phyloP scores from a whole-genome alignment of 2,797 vertebrate genomes.

The Sebastes paucispinis region DNA sequence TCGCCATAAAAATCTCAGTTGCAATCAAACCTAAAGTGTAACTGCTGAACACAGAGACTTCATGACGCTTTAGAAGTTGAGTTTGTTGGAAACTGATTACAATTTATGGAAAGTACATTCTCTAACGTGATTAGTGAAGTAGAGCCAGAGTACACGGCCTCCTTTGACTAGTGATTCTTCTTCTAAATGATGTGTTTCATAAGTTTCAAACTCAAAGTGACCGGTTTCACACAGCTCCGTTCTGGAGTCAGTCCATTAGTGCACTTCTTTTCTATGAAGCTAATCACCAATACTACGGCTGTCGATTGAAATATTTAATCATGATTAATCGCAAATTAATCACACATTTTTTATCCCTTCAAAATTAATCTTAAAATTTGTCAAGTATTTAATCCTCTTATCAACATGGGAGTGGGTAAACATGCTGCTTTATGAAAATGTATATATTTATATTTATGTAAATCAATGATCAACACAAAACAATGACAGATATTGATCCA shows the following conservation, averaged over 20 bases:
- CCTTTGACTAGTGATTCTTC: not conserved
- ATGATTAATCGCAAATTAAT: too few species aligned
- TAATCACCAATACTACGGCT: too few species aligned
- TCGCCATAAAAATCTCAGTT: not conserved
- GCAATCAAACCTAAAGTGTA: conserved; percentile 25
- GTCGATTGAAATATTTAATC: too few species aligned
- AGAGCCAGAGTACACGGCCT: not conserved
- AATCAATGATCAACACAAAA: too few species aligned
- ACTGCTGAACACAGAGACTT: conserved; percentile 4
- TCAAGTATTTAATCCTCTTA: too few species aligned
- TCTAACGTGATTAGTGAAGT: conserved; percentile 1
- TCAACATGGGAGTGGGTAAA: too few species aligned
- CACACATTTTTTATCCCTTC: too few species aligned
- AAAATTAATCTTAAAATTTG: too few species aligned
- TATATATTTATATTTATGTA: too few species aligned
- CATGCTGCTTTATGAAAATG: too few species aligned
- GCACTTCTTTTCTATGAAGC: not conserved
- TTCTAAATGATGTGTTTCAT: conserved; percentile 2
- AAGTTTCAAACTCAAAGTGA: conserved; percentile 5
- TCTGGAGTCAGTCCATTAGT: not conserved
- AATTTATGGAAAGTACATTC: conserved; percentile 21
- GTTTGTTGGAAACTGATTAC: conserved; percentile 15
- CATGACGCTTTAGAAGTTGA: not conserved
- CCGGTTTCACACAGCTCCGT: not conserved
- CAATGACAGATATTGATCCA: too few species aligned